phyloP scores from a whole-genome alignment of 2,888 invertebrate species.

The Ramazzottius varieornatus region DNA sequence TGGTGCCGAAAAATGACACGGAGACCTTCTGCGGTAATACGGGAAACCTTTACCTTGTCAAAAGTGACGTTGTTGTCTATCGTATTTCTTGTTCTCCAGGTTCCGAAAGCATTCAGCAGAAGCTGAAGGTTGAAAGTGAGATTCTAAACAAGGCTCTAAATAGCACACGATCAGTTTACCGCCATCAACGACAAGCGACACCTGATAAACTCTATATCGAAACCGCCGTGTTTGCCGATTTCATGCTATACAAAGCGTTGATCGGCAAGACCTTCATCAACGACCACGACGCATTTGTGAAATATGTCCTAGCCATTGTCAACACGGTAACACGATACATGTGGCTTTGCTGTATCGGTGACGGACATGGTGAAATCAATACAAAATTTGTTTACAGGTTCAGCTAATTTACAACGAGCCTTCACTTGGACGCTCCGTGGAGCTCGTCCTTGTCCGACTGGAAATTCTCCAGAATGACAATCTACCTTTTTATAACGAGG shows the following conservation, averaged over 20 bases:
- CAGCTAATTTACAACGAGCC: conserved; percentile 18
- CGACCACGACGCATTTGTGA: conserved; percentile 10
- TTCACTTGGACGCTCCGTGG: conserved; percentile 14
- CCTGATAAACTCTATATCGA: conserved; percentile 12
- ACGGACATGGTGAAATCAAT: conserved; percentile 11
- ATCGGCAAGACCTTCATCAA: conserved; percentile 11
- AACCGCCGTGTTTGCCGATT: conserved; percentile 17
- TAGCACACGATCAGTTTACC: no score
- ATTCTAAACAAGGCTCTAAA: no score
- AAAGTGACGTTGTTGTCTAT: no score
- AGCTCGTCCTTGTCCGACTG: conserved; percentile 16
- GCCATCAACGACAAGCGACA: not conserved
- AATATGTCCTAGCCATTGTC: conserved; percentile 13
- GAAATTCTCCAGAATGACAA: conserved; percentile 14
- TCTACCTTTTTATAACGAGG: conserved; percentile 11
- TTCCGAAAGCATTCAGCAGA: no score
- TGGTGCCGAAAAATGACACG: conserved; percentile 1
- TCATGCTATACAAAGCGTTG: conserved; percentile 12
- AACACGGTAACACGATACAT: conserved; percentile 12
- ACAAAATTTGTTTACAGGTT: conserved; percentile 15
- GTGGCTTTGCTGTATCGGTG: conserved; percentile 9
- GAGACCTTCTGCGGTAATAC: conserved; percentile 1
- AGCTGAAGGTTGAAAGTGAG: no score
- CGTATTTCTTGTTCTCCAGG: no score
- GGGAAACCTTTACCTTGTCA: no score